Evolutionary conservation across 2,113 vertebrate genomes (phyloP), one percentile per base, ranked within the genome.

Genomic region (Scomber scombrus): DNA sequence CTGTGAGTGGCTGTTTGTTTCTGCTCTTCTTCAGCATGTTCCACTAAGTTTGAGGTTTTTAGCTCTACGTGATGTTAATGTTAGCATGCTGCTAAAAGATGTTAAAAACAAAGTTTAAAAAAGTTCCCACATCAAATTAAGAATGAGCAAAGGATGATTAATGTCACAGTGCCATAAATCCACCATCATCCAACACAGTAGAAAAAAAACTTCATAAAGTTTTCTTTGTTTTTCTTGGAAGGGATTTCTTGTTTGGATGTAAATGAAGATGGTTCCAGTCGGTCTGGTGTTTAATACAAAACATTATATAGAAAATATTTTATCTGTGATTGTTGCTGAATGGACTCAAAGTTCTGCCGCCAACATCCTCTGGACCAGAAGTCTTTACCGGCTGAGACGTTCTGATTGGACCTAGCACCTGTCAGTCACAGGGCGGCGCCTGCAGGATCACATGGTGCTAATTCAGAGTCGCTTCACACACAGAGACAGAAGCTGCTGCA

Each of bases 381-480:
- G 57, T 67, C 70, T 58, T 79, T 51, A 80, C 62, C 14, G 57
- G 64, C 43, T 55, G 63, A 79, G 49, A 72, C 58, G 61, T 40
- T 84, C 74, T 84, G 82, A 82, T 82, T 89, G 90, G 86, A 85
- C 84, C 62, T 40, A 23, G 85, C 85, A 81, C 86, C 85, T 76
- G 87, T 89, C 90, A 82, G 71, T 90, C 81, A n/a, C n/a, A n/a
- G n/a, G n/a, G 71, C 50, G 51, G 57, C 23, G 3, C 74, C 80
- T 49, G 71, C 82, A 81, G 67, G 82, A 73, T 78, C 86, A 88
- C 80, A 87, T 90, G 94, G 94, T 95, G 94, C 93, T 93, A 93
- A 75, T 40, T 54, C 69, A 50, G n/a, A n/a, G n/a, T n/a, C n/a
- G n/a, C 75, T 54, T 69, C 56, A 16, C 73, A 68, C 31, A 31